Evolutionary conservation across 92 coral and sea anemone genomes (phyloP), one percentile per base, ranked within the genome.

Genomic region (Siderastrea siderea): DNA sequence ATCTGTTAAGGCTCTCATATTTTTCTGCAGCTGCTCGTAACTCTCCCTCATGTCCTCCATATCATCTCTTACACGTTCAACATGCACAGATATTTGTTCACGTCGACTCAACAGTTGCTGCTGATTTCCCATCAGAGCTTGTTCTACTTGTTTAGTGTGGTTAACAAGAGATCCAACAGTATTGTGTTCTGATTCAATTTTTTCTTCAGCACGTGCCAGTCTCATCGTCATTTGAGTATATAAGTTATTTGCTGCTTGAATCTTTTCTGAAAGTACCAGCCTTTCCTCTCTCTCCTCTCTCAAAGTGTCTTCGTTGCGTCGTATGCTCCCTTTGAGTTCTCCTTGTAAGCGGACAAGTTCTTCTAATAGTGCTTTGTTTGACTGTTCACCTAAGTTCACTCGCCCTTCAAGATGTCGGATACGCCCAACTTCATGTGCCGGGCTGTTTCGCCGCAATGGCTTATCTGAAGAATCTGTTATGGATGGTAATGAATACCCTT

Each of bases 101-200:
- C 99, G 90, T 46, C 96, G 88, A 84, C 92, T 92, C 48, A 96
- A 68, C 48, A 96, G 74, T 68, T 95, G 98, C 76, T 98, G 99
- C 73, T 98, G 96, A 49, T 93, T 96, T 26, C 99, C 99, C 84
- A 96, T 93, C 19, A 98, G 75, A 59, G 99, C 96, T 38, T 96
- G 99, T 78, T 98, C 99, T n/a, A 98, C 98, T 68, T 98, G 98
- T 75, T 98, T 98, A 12, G 98, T 94, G 72, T 98, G 99, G 67
- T 89, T 98, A 19, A 98, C 95, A 54, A 98, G 95, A 11, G 98
- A 80, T 8, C 98, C 98, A 1, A 98, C 95, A 12, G 99, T 94
- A 50, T 74, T 88, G 48, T 95, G 98, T 59, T 98, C 99, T 47
- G 96, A 92, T 46, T 98, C 98, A 11, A 98, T 78, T 82, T 94